A percentile compares a stretch with the other conserved stretches of the same genome.
Conservation (phyloP, 2,113 vertebrate species). For the Tachysurus vachellii region DNA sequence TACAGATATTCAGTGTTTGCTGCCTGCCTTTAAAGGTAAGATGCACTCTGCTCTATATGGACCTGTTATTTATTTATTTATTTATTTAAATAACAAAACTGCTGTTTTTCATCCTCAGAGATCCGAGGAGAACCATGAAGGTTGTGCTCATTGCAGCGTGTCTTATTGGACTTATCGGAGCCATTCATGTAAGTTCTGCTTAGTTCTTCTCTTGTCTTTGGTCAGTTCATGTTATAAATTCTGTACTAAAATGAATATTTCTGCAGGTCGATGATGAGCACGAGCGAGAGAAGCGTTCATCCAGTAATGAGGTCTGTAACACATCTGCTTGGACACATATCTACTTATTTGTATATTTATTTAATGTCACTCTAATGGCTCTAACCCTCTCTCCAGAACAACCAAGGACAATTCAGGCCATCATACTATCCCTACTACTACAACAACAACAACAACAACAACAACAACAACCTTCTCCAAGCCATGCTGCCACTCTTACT, state of each 20-base stretch:
- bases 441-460: slow-evolving; percentile 1
- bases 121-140: slow-evolving; percentile 40
- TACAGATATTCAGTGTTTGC: not conserved
- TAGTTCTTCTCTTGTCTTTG: not conserved
- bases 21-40: slow-evolving; percentile 27
- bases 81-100: not conserved
- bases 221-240: not conserved
- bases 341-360: not conserved
- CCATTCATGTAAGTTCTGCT: not conserved
- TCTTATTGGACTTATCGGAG: slow-evolving; percentile 37
- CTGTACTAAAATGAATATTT: not conserved
- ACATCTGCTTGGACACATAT: not conserved
- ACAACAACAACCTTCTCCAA: not conserved
- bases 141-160: slow-evolving; percentile 34
- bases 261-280: not conserved
- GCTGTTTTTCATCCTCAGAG: not conserved
- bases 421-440: not conserved
- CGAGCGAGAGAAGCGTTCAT: slow-evolving; percentile 13
- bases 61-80: not conserved
- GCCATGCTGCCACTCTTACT: not conserved
- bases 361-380: not conserved
- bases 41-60: not conserved
- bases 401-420: not conserved
- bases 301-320: slow-evolving; percentile 4
- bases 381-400: not conserved